A percentile compares a stretch with the other conserved stretches of the same genome.
These are phyloP conservation scores for Tillus elongatus DNA, from an alignment of 2,888 invertebrate species.

Conservation along the genomic window DNA sequence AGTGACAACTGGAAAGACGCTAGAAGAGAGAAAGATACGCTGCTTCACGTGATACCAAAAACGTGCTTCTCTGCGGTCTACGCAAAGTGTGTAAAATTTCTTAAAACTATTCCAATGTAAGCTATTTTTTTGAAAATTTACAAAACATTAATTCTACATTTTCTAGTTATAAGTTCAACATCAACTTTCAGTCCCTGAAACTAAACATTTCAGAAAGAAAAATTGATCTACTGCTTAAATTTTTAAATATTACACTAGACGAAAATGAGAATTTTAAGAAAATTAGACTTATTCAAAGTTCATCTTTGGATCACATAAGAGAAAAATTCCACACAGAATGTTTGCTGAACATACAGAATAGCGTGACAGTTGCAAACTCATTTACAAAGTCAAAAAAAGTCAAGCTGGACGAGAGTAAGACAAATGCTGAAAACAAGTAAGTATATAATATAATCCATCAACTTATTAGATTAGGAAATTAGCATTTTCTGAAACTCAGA, in stretches of 20 bases:
- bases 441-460: too few relatives aligned
- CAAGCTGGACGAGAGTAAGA: conserved; percentile 20
- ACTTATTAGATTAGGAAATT: too few relatives aligned
- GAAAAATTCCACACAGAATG: too few relatives aligned
- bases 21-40: conserved; percentile 61
- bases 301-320: too few relatives aligned
- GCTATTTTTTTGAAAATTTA: conserved; percentile 10
- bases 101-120: conserved; percentile 37
- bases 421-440: too few relatives aligned
- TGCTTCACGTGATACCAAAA: conserved; percentile 64
- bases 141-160: neutral
- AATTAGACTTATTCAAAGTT: too few relatives aligned
- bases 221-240: conserved; percentile 56
- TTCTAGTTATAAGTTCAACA: conserved; percentile 64
- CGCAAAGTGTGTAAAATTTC: conserved; percentile 30
- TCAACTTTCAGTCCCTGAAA: conserved; percentile 61
- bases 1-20: conserved; percentile 68
- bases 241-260: conserved; percentile 33
- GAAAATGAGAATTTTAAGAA: too few relatives aligned
- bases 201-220: conserved; percentile 67
- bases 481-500: too few relatives aligned
- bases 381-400: conserved; percentile 23
- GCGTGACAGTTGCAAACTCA: conserved; percentile 20
- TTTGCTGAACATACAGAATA: conserved; percentile 23
- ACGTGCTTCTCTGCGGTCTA: conserved; percentile 39